phyloP scores from a whole-genome alignment of 2,888 invertebrate genomes.

The Eugnorisma glareosa region DNA sequence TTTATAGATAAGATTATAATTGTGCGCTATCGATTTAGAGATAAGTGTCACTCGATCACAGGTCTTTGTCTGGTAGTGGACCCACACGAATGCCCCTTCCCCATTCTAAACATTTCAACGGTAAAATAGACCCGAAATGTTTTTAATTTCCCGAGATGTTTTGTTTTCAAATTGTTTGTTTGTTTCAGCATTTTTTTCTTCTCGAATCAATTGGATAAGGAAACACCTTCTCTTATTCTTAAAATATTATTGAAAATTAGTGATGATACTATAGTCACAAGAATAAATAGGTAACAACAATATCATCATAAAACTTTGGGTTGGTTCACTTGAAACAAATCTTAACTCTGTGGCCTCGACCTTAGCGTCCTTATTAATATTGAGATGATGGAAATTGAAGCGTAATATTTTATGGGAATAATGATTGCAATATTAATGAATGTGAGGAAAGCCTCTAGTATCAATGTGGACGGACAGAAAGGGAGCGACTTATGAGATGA shows the following conservation, averaged over 20 bases:
- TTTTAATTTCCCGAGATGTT: too few relatives aligned
- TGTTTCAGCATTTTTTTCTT: not conserved
- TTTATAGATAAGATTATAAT: too few relatives aligned
- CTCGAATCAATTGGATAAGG: not conserved
- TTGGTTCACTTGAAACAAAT: not conserved
- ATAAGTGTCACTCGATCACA: too few relatives aligned
- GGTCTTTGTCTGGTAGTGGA: too few relatives aligned
- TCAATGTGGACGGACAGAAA: not conserved
- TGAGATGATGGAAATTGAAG: slow-evolving; percentile 22
- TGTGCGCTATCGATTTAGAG: too few relatives aligned
- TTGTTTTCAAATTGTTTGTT: too few relatives aligned
- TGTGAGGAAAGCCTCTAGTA: too few relatives aligned
- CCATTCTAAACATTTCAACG: too few relatives aligned
- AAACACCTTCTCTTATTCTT: not conserved
- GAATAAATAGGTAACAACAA: not conserved
- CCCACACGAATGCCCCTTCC: too few relatives aligned
- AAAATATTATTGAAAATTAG: not conserved
- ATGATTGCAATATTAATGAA: not conserved
- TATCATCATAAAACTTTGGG: not conserved
- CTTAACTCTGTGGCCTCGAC: not conserved
- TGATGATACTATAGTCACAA: not conserved
- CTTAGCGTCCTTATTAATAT: slow-evolving; percentile 30
- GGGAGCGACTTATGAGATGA: not conserved
- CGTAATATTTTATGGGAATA: not conserved
- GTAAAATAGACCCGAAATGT: too few relatives aligned